These are phyloP conservation scores for Puma concolor DNA, from an alignment of 2,113 vertebrate species.

Conservation along the genomic window DNA sequence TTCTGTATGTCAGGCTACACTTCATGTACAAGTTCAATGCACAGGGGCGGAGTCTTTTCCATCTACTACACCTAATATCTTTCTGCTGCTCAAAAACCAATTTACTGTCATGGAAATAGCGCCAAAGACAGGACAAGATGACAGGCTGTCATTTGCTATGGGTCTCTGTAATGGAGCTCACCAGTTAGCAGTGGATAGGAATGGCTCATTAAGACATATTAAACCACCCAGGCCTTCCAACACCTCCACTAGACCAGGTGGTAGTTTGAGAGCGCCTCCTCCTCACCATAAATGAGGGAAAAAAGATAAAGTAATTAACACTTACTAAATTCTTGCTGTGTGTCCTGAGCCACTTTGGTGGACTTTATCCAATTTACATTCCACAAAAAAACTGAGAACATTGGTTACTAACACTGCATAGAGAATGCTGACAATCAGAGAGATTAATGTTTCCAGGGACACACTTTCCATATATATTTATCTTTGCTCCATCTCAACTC, in stretches of 20 bases:
- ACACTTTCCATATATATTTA: background rate
- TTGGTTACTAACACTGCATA: background rate
- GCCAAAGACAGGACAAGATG: background rate
- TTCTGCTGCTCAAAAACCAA: background rate
- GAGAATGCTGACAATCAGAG: background rate
- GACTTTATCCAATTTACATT: background rate
- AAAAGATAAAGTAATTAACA: background rate
- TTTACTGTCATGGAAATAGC: background rate
- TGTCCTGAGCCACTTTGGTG: background rate
- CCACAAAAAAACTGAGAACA: background rate
- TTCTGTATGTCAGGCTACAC: background rate
- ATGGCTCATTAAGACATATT: background rate
- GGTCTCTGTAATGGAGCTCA: background rate
- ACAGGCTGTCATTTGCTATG: background rate
- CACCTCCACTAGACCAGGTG: background rate
- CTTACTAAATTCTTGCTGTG: background rate
- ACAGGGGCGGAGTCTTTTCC: background rate
- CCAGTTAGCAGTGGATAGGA: fast-evolving
- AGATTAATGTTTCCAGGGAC: background rate
- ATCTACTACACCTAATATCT: background rate
- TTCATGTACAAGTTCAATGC: background rate
- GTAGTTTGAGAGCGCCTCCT: background rate
- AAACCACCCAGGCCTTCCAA: background rate
- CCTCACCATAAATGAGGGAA: background rate
- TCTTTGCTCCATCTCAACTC: background rate